These are phyloP conservation scores for Papilio gigon DNA, from an alignment of 2,888 invertebrate genomes.

Conservation along the genomic window DNA sequence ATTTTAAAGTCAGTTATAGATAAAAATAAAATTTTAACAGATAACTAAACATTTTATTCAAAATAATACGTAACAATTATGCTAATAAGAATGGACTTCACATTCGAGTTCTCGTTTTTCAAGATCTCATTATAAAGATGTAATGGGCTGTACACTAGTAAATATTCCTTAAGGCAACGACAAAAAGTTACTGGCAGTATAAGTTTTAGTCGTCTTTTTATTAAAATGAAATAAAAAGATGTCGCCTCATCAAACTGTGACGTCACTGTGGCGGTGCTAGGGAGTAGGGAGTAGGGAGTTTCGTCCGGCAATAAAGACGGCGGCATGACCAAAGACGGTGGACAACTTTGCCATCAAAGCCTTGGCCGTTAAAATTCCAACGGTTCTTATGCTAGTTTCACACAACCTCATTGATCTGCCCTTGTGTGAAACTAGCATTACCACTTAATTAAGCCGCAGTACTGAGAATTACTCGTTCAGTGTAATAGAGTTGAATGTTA, in stretches of 20 bases:
- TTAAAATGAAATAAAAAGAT: neutral
- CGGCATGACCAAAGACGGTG: conserved; percentile 54
- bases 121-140: no score
- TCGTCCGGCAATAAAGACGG: conserved; percentile 67
- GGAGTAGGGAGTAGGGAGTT: conserved; percentile 24
- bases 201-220: neutral
- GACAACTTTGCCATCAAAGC: conserved; percentile 15
- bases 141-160: neutral
- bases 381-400: neutral
- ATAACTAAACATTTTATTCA: neutral
- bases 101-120: no score
- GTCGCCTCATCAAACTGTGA: conserved; percentile 10
- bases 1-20: neutral
- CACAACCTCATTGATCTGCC: neutral
- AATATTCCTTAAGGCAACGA: neutral
- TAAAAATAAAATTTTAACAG: neutral
- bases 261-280: conserved; percentile 2
- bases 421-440: conserved; percentile 7
- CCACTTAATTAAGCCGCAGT: conserved; percentile 28
- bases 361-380: conserved; percentile 28
- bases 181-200: neutral
- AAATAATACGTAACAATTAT: no score
- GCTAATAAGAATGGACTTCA: no score
- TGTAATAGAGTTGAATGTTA: conserved; percentile 31
- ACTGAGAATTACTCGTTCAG: conserved; percentile 24